Evolutionary conservation across 2,797 vertebrate species (phyloP).

Genomic region (Oreortyx pictus): DNA sequence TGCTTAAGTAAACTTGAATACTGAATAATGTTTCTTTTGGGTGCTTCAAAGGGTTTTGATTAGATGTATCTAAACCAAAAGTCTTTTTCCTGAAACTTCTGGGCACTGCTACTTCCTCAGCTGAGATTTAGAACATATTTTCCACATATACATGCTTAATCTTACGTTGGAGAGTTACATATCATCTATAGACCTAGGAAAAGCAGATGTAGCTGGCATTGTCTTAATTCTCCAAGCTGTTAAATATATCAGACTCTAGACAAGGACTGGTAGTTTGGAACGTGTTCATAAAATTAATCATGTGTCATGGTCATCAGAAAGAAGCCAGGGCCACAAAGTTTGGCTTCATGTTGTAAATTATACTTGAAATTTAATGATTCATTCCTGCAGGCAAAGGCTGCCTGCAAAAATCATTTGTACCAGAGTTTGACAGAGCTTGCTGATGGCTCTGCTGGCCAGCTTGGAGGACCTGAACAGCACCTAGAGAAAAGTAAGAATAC

Average conservation of each 20-base stretch:
- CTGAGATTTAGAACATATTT: conserved; percentile 18
- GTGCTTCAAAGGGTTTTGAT: background rate
- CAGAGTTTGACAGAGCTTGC: background rate
- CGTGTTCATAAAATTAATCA: background rate
- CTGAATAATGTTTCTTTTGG: background rate
- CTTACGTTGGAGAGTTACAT: background rate
- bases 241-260: conserved; percentile 4
- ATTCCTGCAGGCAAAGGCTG: background rate
- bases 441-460: background rate
- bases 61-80: background rate
- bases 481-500: rapidly evolving
- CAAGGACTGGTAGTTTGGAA: background rate
- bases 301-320: background rate
- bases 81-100: background rate
- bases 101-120: background rate
- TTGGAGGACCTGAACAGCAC: background rate
- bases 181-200: background rate
- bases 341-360: background rate
- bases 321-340: background rate
- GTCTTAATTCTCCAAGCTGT: background rate
- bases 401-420: background rate
- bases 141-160: background rate
- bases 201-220: conserved; percentile 4
- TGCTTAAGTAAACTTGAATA: conserved; percentile 9
- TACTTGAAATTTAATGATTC: background rate